Evolutionary conservation across 2,888 invertebrate genomes (phyloP), one percentile per base, ranked within the genome.

Genomic region (Melanargia galathea): DNA sequence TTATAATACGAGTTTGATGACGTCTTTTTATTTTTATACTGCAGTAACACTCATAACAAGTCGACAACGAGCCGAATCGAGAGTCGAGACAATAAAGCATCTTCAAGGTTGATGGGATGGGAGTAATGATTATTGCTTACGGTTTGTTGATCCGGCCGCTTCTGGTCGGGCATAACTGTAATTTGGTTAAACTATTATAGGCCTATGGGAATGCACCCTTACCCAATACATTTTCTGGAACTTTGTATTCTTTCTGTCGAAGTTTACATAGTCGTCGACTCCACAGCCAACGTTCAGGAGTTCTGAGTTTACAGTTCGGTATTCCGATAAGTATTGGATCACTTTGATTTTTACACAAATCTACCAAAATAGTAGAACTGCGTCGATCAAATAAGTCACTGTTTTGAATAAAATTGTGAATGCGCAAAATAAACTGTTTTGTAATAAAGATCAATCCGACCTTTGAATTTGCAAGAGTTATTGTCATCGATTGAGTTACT

Each of bases 91-190:
- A 88, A 89, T 89, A 86, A 87, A 85, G 76, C 83, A 83, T 88
- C 79, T 82, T 83, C 87, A 84, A 89, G 85, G 80, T 78, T 87
- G 89, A 88, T 86, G 88, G 86, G 84, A 77, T 77, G 77, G 76
- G 77, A 78, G 82, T 90, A 89, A 90, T 89, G 88, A 89, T 88
- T 85, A 87, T 86, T 89, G 84, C 85, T 81, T 81, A 83, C 85
- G 86, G 84, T 83, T 43, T 84, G 82, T 84, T 85, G 84, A 78
- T 82, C 80, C 75, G 80, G 66, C 71, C 75, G 83, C 83, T 84
- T 81, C 84, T 84, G 84, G 76, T 75, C 73, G 72, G 74, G 74
- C 77, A 71, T 67, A 72, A 70, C 75, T 77, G 77, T 81, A 82
- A 83, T 83, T 84, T 83, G 71, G 76, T 71, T 70, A 64, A 63